phyloP scores from a whole-genome alignment of 2,797 vertebrate genomes.

The Chelidonichthys spinosus region DNA sequence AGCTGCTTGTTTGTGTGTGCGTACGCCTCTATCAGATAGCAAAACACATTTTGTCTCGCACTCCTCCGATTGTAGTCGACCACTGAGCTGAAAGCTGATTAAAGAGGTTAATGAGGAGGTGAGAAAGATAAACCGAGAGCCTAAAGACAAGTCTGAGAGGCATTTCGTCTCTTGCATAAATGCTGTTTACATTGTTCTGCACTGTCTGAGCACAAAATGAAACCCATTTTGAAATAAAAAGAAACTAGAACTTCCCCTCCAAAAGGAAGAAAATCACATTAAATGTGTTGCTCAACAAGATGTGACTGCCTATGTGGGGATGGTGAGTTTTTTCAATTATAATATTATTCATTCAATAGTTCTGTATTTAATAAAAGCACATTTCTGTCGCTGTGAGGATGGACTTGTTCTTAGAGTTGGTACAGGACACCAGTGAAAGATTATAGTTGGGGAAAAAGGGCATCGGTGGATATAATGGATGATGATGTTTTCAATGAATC shows the following conservation, averaged over 20 bases:
- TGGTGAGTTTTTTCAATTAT: not conserved
- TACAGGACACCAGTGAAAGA: not conserved
- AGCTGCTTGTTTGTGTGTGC: constrained; percentile 33
- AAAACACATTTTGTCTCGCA: not conserved
- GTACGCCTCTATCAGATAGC: not conserved
- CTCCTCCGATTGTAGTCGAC: constrained; percentile 1
- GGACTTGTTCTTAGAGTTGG: too few relatives aligned
- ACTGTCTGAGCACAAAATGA: not conserved
- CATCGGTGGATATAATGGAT: not conserved
- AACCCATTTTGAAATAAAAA: not conserved
- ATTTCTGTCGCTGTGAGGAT: not conserved
- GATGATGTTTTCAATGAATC: not conserved
- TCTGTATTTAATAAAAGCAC: not conserved
- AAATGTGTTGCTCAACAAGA: not conserved
- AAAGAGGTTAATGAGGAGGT: constrained; percentile 37
- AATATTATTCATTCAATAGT: not conserved
- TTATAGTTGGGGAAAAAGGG: not conserved
- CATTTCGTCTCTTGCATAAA: constrained; percentile 4
- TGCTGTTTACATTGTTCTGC: not conserved
- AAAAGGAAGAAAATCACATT: not conserved
- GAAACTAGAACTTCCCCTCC: not conserved
- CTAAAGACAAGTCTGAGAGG: constrained; percentile 16
- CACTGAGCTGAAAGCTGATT: constrained; percentile 17
- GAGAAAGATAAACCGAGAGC: constrained; percentile 24
- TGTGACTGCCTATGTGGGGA: not conserved